Base-by-base conservation (phyloP, 2,888 invertebrate genomes). In the Agriotes lineatus region DNA sequence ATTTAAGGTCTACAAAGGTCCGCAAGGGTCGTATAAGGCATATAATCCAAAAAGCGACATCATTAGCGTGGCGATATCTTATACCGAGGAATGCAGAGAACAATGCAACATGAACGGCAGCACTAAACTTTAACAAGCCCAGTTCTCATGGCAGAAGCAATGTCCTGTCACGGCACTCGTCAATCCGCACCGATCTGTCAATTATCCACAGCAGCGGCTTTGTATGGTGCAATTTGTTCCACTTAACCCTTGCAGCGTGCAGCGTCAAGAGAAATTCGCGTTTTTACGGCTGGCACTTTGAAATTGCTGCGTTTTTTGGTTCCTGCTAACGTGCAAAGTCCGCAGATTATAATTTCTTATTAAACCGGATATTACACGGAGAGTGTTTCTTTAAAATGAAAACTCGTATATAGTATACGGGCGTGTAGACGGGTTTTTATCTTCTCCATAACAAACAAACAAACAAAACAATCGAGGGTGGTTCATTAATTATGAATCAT, bases 1-100 rank as follows among this genome's bases (percentile, higher is more conserved):
- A 70, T 70, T 72, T 72, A 75, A 71, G 72, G 69, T 69, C 67
- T 69, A 66, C 69, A 72, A 71, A 67, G 68, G 69, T 62, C 45
- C 58, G 58, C 48, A 69, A 71, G 56, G 72, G 70, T 74, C 78
- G 62, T 76, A 76, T 76, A 76, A 71, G 76, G 77, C 60, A 66
- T 62, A 52, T 54, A 74, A 72, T 74, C 80, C 79, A 77, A 80
- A 80, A 79, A 79, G 76, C 79, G 79, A 76, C 80, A 81, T 81
- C 81, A 80, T 81, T 81, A 81, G 77, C 75, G 75, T 74, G 70
- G 72, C 70, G 70, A 76, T 76, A 76, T 72, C 69, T 73, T 69
- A 60, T 69, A 69, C 50, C 64, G 58, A 52, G 67, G 70, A 75
- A 75, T 68, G 59, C 64, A 39, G 66, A 67, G 75, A 75, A 79